A percentile compares a stretch with the other conserved stretches of the same genome.
Conservation (phyloP, 2,888 invertebrate species). For the Caenorhabditis parvicauda region DNA sequence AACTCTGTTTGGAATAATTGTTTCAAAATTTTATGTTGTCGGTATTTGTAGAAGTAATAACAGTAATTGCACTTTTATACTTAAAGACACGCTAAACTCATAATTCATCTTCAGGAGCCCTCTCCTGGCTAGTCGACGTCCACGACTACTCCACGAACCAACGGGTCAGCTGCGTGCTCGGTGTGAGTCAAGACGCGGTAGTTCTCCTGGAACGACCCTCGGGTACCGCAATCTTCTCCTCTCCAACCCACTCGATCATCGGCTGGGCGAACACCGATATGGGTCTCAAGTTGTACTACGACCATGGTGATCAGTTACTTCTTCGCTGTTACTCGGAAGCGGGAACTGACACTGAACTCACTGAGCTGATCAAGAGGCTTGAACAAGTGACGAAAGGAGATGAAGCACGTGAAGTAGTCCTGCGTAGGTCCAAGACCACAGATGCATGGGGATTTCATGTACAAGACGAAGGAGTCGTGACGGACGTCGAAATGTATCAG, state of each 20-base stretch:
- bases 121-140: conserved; percentile 66
- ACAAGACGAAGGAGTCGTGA: conserved; percentile 75
- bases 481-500: conserved; percentile 78
- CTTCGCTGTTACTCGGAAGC: conserved; percentile 72
- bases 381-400: conserved; percentile 75
- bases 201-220: conserved; percentile 82
- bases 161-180: conserved; percentile 32
- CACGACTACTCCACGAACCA: conserved; percentile 61
- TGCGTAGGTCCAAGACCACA: conserved; percentile 42
- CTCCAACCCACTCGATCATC: conserved; percentile 80
- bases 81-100: too few species aligned
- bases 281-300: conserved; percentile 72
- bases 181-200: conserved; percentile 80
- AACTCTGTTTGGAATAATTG: too few species aligned
- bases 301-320: conserved; percentile 87
- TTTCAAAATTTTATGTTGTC: too few species aligned
- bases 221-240: conserved; percentile 80
- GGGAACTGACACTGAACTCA: conserved; percentile 68
- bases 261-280: conserved; percentile 69
- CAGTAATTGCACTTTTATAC: too few species aligned
- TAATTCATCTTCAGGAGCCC: too few species aligned
- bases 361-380: conserved; percentile 79
- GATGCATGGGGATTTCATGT: conserved; percentile 59
- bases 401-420: conserved; percentile 69
- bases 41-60: too few species aligned